A percentile compares a stretch with the other conserved stretches of the same genome.
phyloP scores from a whole-genome alignment of 2,113 vertebrate species.

The Atractosteus spatula region DNA sequence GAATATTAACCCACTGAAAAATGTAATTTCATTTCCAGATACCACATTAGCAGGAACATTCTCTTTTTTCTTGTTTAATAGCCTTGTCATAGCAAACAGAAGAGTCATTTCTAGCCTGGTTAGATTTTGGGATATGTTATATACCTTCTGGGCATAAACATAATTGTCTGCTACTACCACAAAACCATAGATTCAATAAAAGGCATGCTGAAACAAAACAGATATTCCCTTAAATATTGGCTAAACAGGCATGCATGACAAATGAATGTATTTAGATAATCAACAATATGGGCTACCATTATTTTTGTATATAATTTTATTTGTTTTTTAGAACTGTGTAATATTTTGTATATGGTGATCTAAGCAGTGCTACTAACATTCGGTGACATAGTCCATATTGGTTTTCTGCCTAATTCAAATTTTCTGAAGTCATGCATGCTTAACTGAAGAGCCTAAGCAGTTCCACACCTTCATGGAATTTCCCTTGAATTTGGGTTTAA shows the following conservation, averaged over 20 bases:
- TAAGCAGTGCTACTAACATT: no score
- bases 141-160: conserved; percentile 34
- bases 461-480: no score
- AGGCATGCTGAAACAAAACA: conserved; percentile 39
- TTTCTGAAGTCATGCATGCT: no score
- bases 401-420: no score
- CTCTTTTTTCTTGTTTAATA: conserved; percentile 15
- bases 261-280: no score
- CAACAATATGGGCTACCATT: no score
- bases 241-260: conserved; percentile 16
- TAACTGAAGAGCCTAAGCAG: no score
- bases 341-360: no score
- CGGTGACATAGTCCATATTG: no score
- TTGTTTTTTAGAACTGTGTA: no score
- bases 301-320: no score
- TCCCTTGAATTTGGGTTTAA: no score
- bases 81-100: conserved; percentile 38
- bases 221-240: conserved; percentile 46
- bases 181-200: conserved; percentile 37
- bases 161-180: conserved; percentile 5
- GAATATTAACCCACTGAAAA: conserved; percentile 12
- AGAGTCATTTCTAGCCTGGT: conserved; percentile 21
- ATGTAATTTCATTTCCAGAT: not conserved
- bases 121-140: conserved; percentile 41
- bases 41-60: not conserved